phyloP scores from a whole-genome alignment of 53 echinoderm and acorn worm genomes.

The Holothuria scabra region DNA sequence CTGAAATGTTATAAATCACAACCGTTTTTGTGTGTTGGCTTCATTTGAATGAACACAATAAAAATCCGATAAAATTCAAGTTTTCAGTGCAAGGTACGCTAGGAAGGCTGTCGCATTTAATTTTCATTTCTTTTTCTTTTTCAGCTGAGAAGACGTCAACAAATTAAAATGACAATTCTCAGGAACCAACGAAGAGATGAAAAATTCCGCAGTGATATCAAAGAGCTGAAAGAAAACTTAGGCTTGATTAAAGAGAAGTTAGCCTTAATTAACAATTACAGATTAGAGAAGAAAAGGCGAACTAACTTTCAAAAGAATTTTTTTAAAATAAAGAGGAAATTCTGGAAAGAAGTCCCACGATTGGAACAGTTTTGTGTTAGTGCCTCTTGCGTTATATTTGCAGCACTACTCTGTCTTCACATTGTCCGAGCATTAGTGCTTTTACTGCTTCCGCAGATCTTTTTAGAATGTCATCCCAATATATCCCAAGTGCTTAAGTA shows the following conservation, averaged over 20 bases:
- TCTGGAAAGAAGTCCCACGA: neutral
- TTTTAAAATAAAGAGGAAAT: neutral
- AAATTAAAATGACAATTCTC: constrained; percentile 9
- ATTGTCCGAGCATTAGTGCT: neutral
- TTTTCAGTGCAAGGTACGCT: too few relatives aligned
- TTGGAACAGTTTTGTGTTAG: constrained; percentile 15
- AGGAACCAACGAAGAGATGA: constrained; percentile 13
- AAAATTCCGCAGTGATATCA: constrained; percentile 17
- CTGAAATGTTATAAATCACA: too few relatives aligned
- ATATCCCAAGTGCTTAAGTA: neutral
- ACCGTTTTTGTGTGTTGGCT: too few relatives aligned
- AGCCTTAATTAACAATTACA: neutral
- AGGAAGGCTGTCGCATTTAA: too few relatives aligned
- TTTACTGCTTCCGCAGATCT: constrained; percentile 21
- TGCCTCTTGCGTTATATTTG: neutral
- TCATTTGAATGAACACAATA: too few relatives aligned
- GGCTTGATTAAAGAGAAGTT: neutral
- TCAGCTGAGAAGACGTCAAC: constrained; percentile 25
- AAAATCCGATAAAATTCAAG: too few relatives aligned
- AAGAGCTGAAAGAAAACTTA: constrained; percentile 15
- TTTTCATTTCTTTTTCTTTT: neutral
- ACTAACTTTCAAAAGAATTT: neutral
- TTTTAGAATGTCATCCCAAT: constrained; percentile 22
- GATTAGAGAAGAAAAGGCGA: neutral
- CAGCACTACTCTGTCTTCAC: neutral